Percentiles rank a stretch among this genome's conserved stretches.
Evolutionary conservation across 2,888 invertebrate genomes (phyloP).

Genomic region (Petrophora chlorosata): DNA sequence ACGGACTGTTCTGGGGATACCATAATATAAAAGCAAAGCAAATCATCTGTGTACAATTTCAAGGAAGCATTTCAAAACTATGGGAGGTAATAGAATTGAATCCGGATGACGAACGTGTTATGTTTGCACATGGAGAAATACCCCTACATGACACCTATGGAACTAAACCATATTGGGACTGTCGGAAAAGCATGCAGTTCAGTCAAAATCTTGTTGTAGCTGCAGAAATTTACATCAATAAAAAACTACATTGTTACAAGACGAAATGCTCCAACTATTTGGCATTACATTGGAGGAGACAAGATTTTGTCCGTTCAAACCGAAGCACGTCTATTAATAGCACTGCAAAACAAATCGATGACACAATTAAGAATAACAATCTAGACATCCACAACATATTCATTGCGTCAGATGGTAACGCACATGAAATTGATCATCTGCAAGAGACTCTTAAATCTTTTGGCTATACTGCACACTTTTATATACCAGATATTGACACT

Average conservation of each 20-base stretch:
- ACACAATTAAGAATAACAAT: constrained; percentile 81
- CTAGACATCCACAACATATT: constrained; percentile 82
- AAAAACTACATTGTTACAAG: constrained; percentile 54
- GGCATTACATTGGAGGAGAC: constrained; percentile 93
- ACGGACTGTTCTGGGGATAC: constrained; percentile 87
- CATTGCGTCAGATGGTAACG: constrained; percentile 92
- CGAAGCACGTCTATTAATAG: constrained; percentile 88
- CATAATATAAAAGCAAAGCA: constrained; percentile 86
- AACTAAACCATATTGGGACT: constrained; percentile 91
- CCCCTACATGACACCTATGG: constrained; percentile 95
- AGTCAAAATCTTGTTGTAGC: constrained; percentile 85
- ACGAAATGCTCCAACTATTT: constrained; percentile 87
- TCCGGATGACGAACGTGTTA: constrained; percentile 77
- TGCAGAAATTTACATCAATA: constrained; percentile 85
- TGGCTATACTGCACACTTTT: constrained; percentile 60
- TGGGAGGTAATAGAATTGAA: constrained; percentile 81
- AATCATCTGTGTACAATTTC: constrained; percentile 91
- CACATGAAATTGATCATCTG: constrained; percentile 79
- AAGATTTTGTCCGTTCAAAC: constrained; percentile 90
- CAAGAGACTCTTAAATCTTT: constrained; percentile 63
- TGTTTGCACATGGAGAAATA: constrained; percentile 93
- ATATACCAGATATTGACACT: constrained; percentile 65
- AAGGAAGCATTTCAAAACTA: constrained; percentile 88
- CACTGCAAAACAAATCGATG: constrained; percentile 89
- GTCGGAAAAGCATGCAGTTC: constrained; percentile 96